Percentiles rank a stretch among this genome's conserved stretches.
Conservation (phyloP, 2,113 vertebrate genomes). For the Epinephelus lanceolatus region DNA sequence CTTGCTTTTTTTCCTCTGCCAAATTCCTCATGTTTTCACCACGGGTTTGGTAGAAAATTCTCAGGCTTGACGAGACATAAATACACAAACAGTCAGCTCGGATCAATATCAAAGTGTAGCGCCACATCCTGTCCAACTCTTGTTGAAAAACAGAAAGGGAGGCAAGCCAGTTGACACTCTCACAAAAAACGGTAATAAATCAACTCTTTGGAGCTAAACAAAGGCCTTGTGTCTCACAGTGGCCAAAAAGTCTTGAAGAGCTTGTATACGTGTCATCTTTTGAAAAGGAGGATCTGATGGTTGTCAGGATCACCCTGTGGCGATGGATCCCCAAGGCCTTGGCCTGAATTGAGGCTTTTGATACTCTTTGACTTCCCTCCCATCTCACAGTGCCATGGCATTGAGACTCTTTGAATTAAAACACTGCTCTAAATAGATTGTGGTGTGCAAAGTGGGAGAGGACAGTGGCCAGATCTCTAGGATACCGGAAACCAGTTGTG, state of each 20-base stretch:
- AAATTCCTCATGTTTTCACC: conserved; percentile 60
- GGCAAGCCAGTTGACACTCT: conserved; percentile 67
- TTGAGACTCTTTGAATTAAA: conserved; percentile 69
- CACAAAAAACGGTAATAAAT: conserved; percentile 73
- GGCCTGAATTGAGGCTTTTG: conserved; percentile 76
- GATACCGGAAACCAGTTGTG: conserved; percentile 74
- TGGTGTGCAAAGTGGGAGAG: conserved; percentile 29
- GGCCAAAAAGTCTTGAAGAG: conserved; percentile 73
- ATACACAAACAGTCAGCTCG: conserved; percentile 70
- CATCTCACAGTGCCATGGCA: conserved; percentile 69
- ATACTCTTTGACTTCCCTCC: conserved; percentile 77
- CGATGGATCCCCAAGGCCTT: conserved; percentile 74
- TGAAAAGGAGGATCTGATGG: conserved; percentile 83
- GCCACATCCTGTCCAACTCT: conserved; percentile 77
- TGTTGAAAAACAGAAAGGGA: conserved; percentile 63
- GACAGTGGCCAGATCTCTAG: conserved; percentile 53
- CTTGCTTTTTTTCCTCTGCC: conserved; percentile 55
- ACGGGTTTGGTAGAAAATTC: conserved; percentile 56
- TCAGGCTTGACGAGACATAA: conserved; percentile 64
- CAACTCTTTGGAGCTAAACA: conserved; percentile 68
- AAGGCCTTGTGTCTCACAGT: conserved; percentile 71
- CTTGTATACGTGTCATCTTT: conserved; percentile 78
- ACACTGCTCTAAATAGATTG: conserved; percentile 60
- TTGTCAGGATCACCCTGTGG: conserved; percentile 78
- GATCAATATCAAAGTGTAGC: conserved; percentile 74